Evolutionary conservation across 2,113 vertebrate genomes (phyloP).

Genomic region (Hemichromis elongatus): DNA sequence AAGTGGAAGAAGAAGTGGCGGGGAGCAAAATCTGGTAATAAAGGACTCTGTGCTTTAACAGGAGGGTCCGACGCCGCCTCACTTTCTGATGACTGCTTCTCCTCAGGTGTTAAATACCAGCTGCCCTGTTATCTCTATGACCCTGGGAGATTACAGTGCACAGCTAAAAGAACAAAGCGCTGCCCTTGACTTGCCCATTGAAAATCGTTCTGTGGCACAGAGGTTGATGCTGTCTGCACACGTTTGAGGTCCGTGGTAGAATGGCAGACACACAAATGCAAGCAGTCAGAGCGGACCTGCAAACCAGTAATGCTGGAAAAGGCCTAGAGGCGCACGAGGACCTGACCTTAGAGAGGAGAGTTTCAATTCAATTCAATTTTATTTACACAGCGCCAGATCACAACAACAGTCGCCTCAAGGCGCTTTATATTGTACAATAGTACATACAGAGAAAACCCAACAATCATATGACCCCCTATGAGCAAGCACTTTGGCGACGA

Average conservation of each 20-base stretch:
- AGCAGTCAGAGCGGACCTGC: not conserved
- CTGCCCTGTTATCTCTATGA: not conserved
- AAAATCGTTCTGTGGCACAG: not conserved
- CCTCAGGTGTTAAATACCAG: not conserved
- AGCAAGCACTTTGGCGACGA: too few species aligned
- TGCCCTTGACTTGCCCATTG: not conserved
- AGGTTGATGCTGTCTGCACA: not conserved
- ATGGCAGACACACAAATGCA: not conserved
- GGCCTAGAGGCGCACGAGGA: not conserved
- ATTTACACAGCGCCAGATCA: too few species aligned
- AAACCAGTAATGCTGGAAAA: not conserved
- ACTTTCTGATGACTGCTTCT: not conserved
- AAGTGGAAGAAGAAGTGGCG: not conserved
- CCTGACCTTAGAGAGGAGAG: not conserved
- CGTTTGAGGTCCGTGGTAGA: not conserved
- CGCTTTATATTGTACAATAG: too few species aligned
- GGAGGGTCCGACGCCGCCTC: not conserved
- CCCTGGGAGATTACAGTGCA: too few species aligned
- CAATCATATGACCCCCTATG: too few species aligned
- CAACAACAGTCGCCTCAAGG: too few species aligned
- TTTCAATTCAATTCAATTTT: too few species aligned
- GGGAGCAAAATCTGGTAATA: not conserved
- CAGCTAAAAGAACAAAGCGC: not conserved
- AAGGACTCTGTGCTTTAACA: not conserved
- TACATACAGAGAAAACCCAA: too few species aligned